Conservation (phyloP, 2,888 invertebrate genomes). For the Mamestra brassicae region DNA sequence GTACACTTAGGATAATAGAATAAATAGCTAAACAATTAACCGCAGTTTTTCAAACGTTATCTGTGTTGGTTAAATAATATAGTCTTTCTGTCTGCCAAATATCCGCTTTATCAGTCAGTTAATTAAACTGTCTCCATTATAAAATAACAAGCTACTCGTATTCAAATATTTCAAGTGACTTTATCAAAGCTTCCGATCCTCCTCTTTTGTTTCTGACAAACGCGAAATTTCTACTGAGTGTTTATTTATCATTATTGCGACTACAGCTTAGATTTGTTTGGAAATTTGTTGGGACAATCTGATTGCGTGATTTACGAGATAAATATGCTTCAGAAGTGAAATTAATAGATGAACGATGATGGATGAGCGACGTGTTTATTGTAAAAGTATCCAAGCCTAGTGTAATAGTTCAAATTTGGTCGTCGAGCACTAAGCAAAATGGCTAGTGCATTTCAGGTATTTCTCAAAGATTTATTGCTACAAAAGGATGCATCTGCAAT, state of each 20-base stretch:
- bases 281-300: slow-evolving; percentile 11
- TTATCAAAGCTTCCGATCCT: slow-evolving; percentile 17
- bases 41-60: background rate
- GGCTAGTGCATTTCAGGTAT: background rate
- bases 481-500: too few species aligned
- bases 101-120: slow-evolving; percentile 15
- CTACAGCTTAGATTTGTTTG: slow-evolving; percentile 7
- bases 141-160: slow-evolving; percentile 20
- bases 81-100: background rate
- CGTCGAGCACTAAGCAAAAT: background rate
- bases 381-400: too few species aligned
- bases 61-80: background rate
- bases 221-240: background rate
- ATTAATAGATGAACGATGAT: too few species aligned
- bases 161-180: slow-evolving; percentile 37
- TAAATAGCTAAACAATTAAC: too few species aligned
- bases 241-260: slow-evolving; percentile 20
- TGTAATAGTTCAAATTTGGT: background rate
- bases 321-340: background rate
- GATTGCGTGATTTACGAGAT: slow-evolving; percentile 19
- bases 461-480: too few species aligned
- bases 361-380: too few species aligned
- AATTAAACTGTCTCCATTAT: slow-evolving; percentile 24
- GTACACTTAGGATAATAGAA: too few species aligned
- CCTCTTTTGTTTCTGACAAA: slow-evolving; percentile 40